phyloP scores from a whole-genome alignment of 2,113 vertebrate species.

The Arizona elegans region DNA sequence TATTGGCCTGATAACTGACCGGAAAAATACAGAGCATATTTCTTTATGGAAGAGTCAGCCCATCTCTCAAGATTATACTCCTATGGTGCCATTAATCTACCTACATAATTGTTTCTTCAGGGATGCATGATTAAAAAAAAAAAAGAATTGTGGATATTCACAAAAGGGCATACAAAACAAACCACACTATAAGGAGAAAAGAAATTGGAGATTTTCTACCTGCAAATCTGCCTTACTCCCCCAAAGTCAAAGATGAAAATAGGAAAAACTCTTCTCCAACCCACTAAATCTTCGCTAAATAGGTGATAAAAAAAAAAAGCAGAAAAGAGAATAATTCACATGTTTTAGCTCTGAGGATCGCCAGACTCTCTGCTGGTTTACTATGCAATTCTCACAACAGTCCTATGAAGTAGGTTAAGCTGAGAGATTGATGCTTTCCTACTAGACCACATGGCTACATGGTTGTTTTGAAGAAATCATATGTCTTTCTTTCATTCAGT shows the following conservation, averaged over 20 bases:
- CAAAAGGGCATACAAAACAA: background rate
- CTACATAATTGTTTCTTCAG: background rate
- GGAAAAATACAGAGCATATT: background rate
- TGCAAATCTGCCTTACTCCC: background rate
- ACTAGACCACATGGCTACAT: background rate
- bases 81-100: background rate
- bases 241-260: background rate
- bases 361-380: background rate
- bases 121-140: background rate
- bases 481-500: background rate
- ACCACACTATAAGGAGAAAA: background rate
- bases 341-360: background rate
- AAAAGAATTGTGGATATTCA: background rate
- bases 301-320: background rate
- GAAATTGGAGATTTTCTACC: background rate
- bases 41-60: background rate
- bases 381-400: background rate
- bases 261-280: background rate
- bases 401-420: background rate
- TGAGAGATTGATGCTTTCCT: background rate
- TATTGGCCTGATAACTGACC: background rate
- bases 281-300: background rate
- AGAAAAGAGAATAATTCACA: background rate
- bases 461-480: background rate
- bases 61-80: background rate